These are phyloP conservation scores for Pavo muticus DNA, from an alignment of 2,113 vertebrate genomes.

Conservation along the genomic window DNA sequence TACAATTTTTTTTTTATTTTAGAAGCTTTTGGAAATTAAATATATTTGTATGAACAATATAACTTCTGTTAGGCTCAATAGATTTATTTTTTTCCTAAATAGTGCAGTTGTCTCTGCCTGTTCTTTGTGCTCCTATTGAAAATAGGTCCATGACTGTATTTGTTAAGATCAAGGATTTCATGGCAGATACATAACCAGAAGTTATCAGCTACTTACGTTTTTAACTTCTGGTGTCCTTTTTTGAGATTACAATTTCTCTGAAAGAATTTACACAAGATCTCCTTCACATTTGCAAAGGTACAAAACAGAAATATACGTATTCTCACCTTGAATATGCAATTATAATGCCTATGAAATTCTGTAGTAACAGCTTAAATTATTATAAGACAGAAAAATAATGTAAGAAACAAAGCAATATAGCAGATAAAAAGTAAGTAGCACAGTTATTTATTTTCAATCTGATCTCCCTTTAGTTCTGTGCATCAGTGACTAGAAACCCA, in stretches of 20 bases:
- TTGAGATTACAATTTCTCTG: not conserved
- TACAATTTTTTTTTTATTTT: not conserved
- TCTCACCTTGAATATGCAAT: not conserved
- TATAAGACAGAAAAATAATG: not conserved
- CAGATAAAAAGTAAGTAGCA: not conserved
- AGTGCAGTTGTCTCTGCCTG: not conserved
- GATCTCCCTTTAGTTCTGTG: not conserved
- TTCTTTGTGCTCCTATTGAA: not conserved
- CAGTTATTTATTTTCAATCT: not conserved
- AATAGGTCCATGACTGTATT: not conserved
- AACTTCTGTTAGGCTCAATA: not conserved
- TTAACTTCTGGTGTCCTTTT: not conserved
- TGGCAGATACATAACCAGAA: not conserved
- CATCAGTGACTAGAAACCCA: not conserved
- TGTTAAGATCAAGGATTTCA: not conserved
- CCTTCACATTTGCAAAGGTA: not conserved
- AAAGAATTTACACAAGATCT: not conserved
- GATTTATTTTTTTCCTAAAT: not conserved
- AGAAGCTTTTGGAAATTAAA: not conserved
- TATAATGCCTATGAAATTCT: not conserved
- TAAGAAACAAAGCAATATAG: constrained; percentile 10
- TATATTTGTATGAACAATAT: not conserved
- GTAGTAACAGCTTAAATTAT: not conserved
- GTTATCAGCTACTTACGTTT: not conserved
- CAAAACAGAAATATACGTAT: not conserved